Evolutionary conservation across 2,113 vertebrate genomes (phyloP).

Genomic region (Eleginops maclovinus): DNA sequence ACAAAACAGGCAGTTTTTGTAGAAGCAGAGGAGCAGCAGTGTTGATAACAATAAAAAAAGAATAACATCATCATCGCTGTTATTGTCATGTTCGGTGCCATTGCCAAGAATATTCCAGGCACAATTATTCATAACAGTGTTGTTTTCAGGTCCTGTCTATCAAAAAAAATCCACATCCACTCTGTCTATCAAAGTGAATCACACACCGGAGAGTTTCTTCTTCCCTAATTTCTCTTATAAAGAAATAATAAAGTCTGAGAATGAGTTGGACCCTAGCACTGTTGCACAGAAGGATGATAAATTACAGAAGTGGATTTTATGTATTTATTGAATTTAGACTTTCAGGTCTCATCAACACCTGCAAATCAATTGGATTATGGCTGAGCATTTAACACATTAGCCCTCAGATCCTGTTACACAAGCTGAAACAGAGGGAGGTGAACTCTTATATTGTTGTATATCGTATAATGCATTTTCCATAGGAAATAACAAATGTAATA

Average conservation of each 20-base stretch:
- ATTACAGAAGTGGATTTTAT: neutral
- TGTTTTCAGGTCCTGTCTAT: neutral
- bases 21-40: slow-evolving; percentile 36
- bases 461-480: too few relatives aligned
- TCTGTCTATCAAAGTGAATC: neutral
- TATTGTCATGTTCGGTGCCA: slow-evolving; percentile 1
- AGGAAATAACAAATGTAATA: too few relatives aligned
- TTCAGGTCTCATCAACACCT: neutral
- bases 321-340: neutral
- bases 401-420: too few relatives aligned
- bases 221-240: neutral
- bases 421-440: too few relatives aligned
- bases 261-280: neutral
- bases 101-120: neutral
- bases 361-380: neutral
- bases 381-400: too few relatives aligned
- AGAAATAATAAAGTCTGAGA: neutral
- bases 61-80: neutral
- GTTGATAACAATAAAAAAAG: slow-evolving; percentile 20
- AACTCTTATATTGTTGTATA: too few relatives aligned
- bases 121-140: neutral
- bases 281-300: neutral
- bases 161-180: neutral
- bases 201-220: neutral
- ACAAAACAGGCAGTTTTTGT: slow-evolving; percentile 47